Conservation (phyloP, 1,140 invertebrate species). For the Sminthurides bifidus region DNA sequence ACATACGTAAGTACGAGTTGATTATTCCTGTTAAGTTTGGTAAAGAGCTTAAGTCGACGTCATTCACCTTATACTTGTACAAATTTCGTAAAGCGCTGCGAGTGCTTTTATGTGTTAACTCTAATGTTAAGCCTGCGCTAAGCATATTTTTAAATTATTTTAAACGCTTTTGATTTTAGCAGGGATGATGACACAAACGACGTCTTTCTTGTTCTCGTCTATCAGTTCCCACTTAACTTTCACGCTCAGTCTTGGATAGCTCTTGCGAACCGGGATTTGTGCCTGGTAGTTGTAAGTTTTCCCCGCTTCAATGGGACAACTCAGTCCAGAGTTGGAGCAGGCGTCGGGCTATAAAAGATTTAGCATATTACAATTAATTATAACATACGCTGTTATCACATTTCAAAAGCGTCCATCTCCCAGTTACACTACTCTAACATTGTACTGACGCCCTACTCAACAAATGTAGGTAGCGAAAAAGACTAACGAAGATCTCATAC, state of each 20-base stretch:
- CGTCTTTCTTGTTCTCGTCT: constrained; percentile 28
- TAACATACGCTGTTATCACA: neutral
- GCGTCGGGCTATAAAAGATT: constrained; percentile 25
- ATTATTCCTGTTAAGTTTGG: too few relatives aligned
- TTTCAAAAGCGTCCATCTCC: too few relatives aligned
- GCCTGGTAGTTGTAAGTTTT: constrained; percentile 32
- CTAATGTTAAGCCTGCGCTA: neutral
- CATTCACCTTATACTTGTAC: neutral
- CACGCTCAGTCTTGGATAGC: constrained; percentile 33
- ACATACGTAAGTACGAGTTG: too few relatives aligned
- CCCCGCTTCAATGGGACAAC: constrained; percentile 34
- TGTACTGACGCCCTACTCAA: too few relatives aligned
- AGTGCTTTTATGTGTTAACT: neutral
- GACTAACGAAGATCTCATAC: too few relatives aligned
- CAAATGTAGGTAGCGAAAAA: too few relatives aligned
- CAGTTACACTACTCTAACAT: too few relatives aligned
- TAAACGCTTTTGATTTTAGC: constrained; percentile 26
- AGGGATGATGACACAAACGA: constrained; percentile 34
- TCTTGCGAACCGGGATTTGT: constrained; percentile 13
- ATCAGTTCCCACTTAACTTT: constrained; percentile 36
- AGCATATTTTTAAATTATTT: neutral
- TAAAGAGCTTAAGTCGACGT: too few relatives aligned
- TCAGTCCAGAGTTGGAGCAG: constrained; percentile 33
- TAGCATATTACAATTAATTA: neutral
- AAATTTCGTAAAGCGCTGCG: neutral